Percentiles rank a stretch among this genome's conserved stretches.
Evolutionary conservation across 2,797 vertebrate genomes (phyloP).

Genomic region (Gambelia wislizenii): DNA sequence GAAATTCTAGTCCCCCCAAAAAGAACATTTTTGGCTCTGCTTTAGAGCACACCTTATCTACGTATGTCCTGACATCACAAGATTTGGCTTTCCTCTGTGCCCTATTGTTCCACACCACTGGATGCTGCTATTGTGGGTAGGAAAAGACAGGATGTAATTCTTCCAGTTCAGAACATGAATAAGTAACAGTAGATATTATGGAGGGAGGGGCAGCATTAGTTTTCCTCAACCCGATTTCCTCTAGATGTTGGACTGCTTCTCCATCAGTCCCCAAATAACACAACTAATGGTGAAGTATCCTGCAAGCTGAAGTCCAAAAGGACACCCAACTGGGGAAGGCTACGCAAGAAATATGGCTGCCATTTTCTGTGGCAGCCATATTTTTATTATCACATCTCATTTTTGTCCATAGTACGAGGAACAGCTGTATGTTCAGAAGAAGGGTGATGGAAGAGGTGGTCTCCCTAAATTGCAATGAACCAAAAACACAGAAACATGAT

Average conservation of each 20-base stretch:
- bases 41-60: neutral
- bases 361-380: neutral
- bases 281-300: neutral
- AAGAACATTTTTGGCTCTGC: neutral
- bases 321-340: neutral
- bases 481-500: neutral
- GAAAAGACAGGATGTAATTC: neutral
- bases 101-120: neutral
- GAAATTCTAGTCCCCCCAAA: neutral
- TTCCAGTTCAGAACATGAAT: neutral
- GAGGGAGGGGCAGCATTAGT: neutral
- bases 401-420: neutral
- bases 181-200: neutral
- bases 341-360: too few relatives aligned
- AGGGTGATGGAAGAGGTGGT: neutral
- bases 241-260: neutral
- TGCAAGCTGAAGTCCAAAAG: neutral
- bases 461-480: neutral
- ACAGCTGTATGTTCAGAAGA: neutral
- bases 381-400: neutral
- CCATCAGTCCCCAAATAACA: neutral
- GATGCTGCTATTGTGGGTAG: neutral
- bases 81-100: neutral
- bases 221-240: neutral
- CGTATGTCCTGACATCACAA: neutral